Base-by-base conservation (phyloP, 2,888 invertebrate species). In the Anoplius nigerrimus region DNA sequence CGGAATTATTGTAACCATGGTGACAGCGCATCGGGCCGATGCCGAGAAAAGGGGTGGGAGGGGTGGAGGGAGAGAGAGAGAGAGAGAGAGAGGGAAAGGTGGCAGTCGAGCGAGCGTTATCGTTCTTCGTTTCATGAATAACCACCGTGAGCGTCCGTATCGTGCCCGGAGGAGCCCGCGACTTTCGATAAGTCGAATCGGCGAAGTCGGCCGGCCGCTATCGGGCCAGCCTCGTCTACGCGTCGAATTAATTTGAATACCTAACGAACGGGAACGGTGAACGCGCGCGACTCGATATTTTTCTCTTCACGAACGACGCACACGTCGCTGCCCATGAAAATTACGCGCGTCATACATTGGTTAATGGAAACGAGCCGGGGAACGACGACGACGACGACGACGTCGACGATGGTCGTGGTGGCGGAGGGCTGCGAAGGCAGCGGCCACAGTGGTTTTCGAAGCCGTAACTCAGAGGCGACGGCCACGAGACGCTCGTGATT, bases 151-250 rank as follows among this genome's bases (percentile, higher is more conserved):
- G 73, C 74, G 76, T 74, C 71, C 71, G 75, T 70, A 77, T 72
- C 77, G 63, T 71, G 66, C 61, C 68, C n/a, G 65, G 69, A 75
- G 77, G 62, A 79, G 71, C 76, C 71, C 68, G 62, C 73, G 69
- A 61, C 67, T 69, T n/a, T 75, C 79, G 79, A 79, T 79, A 79
- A 79, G 79, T 66, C 74, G 69, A 79, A 79, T 79, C 76, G 75
- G 68, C 71, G 69, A 79, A 79, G 79, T 79, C 76, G 69, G 67
- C 68, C 69, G 71, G 62, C 62, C 54, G 75, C 57, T 78, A 78
- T 78, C 78, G 76, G 20, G 62, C 45, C 11, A 68, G 71, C 75
- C 72, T 75, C 76, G 69, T 59, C 69, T 57, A 65, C 62, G 65
- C 69, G 68, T 71, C 69, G 74, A 71, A 78, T 78, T 76, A 76